These are phyloP conservation scores for Hirudinaria manillensis DNA, from an alignment of 2,888 invertebrate species.

Conservation along the genomic window DNA sequence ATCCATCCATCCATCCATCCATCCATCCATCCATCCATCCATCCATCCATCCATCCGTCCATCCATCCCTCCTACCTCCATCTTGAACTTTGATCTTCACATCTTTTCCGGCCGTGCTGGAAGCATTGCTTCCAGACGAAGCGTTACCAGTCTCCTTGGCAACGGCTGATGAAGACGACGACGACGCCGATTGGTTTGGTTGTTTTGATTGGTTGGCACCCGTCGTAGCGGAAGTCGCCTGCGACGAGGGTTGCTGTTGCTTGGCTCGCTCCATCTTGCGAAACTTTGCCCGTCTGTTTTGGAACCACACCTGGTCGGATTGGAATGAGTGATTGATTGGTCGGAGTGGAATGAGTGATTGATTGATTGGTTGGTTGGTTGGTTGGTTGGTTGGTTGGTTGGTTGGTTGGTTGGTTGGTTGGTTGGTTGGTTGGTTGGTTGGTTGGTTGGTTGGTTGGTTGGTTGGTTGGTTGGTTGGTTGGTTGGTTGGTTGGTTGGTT, in stretches of 20 bases:
- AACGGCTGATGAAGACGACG: not conserved
- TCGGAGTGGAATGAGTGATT: not conserved
- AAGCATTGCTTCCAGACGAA: slow-evolving; percentile 2
- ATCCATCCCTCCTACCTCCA: slow-evolving; percentile 30
- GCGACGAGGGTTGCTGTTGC: slow-evolving; percentile 45
- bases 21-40: no score
- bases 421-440: no score
- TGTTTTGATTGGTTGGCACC: slow-evolving; percentile 9
- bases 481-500: no score
- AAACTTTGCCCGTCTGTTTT: slow-evolving; percentile 54
- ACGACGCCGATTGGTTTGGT: not conserved
- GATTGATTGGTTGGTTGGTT: no score
- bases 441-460: no score
- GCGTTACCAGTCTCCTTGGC: slow-evolving; percentile 1
- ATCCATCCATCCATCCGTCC: no score
- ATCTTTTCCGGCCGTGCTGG: slow-evolving; percentile 31
- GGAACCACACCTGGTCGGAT: slow-evolving; percentile 52
- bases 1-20: no score
- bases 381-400: not conserved
- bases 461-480: no score
- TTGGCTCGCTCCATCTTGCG: slow-evolving; percentile 54
- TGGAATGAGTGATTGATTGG: not conserved
- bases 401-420: not conserved
- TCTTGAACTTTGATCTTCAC: slow-evolving; percentile 36
- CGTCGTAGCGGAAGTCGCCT: slow-evolving; percentile 26